Evolutionary conservation across 2,888 invertebrate genomes (phyloP).

Genomic region (Mechanitis mazaeus): DNA sequence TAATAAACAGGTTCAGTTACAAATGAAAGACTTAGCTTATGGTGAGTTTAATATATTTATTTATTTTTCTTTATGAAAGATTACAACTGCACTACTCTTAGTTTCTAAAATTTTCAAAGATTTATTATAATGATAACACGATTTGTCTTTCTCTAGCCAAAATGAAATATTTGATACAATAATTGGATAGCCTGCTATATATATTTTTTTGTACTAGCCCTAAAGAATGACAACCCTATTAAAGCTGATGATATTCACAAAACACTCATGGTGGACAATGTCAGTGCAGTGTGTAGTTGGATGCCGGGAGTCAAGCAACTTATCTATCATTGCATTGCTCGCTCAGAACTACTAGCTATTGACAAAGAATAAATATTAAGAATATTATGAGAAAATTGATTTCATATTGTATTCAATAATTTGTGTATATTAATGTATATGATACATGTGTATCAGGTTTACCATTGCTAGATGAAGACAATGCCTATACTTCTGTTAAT

Average conservation of each 20-base stretch:
- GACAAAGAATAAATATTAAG: constrained; percentile 48
- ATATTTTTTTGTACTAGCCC: constrained; percentile 56
- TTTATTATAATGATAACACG: no score
- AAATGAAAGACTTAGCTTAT: constrained; percentile 71
- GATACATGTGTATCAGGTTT: no score
- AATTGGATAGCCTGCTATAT: no score
- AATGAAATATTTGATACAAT: neutral
- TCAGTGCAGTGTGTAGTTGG: constrained; percentile 76
- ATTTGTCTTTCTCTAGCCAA: no score
- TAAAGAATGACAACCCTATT: constrained; percentile 62
- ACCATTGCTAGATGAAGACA: no score
- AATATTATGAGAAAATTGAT: neutral
- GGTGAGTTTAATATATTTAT: constrained; percentile 49
- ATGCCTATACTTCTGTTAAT: no score
- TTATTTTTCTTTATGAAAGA: neutral
- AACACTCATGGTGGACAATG: constrained; percentile 77
- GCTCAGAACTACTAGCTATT: constrained; percentile 59
- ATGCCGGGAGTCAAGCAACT: constrained; percentile 79
- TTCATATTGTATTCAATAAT: no score
- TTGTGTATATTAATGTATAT: no score
- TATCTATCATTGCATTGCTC: constrained; percentile 68
- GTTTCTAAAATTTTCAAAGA: no score
- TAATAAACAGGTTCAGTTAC: constrained; percentile 60
- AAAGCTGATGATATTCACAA: constrained; percentile 77
- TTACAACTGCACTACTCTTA: no score